These are phyloP conservation scores for Ecliptopera silaceata DNA, from an alignment of 2,888 invertebrate species.

Conservation along the genomic window DNA sequence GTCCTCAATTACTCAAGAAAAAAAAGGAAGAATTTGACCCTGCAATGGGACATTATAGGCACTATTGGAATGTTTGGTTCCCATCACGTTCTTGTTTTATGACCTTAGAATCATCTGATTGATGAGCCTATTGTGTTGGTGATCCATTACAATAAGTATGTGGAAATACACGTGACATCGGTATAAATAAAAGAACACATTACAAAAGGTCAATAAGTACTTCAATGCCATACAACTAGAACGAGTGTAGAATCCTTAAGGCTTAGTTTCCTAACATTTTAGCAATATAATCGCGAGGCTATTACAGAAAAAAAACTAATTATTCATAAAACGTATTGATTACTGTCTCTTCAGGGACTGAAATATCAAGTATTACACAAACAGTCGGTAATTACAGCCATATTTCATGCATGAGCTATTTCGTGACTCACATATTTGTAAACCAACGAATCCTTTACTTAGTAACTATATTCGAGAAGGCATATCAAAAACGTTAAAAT, in stretches of 20 bases:
- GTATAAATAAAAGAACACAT: constrained; percentile 23
- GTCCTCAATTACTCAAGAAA: too few species aligned
- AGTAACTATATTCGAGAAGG: not conserved
- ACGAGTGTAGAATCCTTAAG: constrained; percentile 25
- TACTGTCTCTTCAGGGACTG: constrained; percentile 9
- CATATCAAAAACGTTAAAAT: not conserved
- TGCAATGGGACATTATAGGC: too few species aligned
- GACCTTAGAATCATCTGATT: constrained; percentile 16
- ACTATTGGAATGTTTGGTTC: too few species aligned
- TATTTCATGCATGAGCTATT: not conserved
- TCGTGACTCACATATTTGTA: not conserved
- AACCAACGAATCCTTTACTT: not conserved
- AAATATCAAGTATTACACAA: constrained; percentile 2
- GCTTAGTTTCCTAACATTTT: constrained; percentile 15
- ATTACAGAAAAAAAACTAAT: constrained; percentile 18
- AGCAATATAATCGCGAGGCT: constrained; percentile 14
- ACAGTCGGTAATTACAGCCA: not conserved
- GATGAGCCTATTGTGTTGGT: constrained; percentile 22
- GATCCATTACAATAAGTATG: constrained; percentile 15
- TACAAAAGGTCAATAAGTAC: constrained; percentile 28
- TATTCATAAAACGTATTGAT: constrained; percentile 14
- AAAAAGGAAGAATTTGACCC: too few species aligned
- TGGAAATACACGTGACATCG: constrained; percentile 29
- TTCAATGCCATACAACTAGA: constrained; percentile 29
- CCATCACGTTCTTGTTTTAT: not conserved